Conservation (phyloP, 2,888 invertebrate species). For the Amblyjoppa proteus region DNA sequence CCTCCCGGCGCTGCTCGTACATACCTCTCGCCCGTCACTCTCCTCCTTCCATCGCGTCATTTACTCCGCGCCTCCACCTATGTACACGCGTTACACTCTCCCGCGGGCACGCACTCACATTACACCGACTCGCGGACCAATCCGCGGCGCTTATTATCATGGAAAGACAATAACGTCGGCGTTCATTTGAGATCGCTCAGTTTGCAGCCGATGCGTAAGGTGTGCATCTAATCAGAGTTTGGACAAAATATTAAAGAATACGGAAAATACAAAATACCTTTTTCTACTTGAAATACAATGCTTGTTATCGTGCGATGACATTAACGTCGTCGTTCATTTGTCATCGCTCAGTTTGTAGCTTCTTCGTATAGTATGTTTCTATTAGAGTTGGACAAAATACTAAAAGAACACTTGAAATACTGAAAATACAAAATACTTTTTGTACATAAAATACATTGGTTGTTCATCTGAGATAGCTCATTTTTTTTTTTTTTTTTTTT, state of each 20-base stretch:
- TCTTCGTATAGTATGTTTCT: too few species aligned
- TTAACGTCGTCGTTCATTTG: neutral
- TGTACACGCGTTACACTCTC: conserved; percentile 6
- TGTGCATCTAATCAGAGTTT: too few species aligned
- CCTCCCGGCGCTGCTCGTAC: neutral
- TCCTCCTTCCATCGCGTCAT: neutral
- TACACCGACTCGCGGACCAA: neutral
- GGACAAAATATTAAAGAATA: too few species aligned
- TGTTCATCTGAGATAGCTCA: neutral
- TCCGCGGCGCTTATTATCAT: neutral
- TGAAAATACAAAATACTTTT: too few species aligned
- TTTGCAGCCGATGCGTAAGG: too few species aligned
- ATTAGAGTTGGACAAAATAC: too few species aligned
- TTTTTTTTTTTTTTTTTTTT: too few species aligned
- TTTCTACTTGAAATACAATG: too few species aligned
- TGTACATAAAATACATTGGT: too few species aligned
- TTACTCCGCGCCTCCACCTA: conserved; percentile 43
- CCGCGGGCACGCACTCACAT: conserved; percentile 5
- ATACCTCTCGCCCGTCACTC: neutral
- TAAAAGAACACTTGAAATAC: too few species aligned
- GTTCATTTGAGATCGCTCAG: neutral
- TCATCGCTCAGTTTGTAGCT: neutral
- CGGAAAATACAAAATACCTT: too few species aligned
- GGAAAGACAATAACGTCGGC: neutral
- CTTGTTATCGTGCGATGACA: neutral